A percentile compares a stretch with the other conserved stretches of the same genome.
Conservation (phyloP, 30 jellyfish, hydroid and myxozoan genomes). For the Pseudorhiza aurosa region DNA sequence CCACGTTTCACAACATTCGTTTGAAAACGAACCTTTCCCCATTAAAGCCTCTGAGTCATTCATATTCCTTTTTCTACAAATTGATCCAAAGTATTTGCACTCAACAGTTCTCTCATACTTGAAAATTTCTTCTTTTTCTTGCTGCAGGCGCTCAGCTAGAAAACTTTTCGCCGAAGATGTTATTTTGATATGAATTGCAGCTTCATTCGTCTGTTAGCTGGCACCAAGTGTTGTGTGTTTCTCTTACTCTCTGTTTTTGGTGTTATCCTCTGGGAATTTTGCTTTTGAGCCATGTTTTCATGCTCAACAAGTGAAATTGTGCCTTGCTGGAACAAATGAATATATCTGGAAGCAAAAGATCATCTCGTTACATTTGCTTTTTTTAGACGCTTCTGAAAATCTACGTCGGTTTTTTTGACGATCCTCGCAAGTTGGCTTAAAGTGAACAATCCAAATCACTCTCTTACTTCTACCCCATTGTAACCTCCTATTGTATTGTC, state of each 20-base stretch:
- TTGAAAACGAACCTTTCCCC: slow-evolving; percentile 39
- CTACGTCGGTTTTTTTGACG: too few species aligned
- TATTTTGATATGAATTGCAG: slow-evolving; percentile 47
- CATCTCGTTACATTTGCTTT: slow-evolving; percentile 14
- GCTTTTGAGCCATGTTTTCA: slow-evolving; percentile 43
- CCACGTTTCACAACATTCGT: slow-evolving; percentile 55
- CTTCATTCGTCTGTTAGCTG: slow-evolving; percentile 60
- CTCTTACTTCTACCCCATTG: too few species aligned
- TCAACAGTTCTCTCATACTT: slow-evolving; percentile 60
- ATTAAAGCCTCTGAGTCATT: slow-evolving; percentile 53
- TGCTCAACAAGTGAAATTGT: not conserved
- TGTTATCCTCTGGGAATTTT: slow-evolving; percentile 12
- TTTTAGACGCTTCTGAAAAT: too few species aligned
- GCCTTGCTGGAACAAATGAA: slow-evolving; percentile 9
- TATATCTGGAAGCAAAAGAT: slow-evolving; percentile 17
- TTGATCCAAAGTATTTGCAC: slow-evolving; percentile 51
- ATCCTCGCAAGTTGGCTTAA: too few species aligned
- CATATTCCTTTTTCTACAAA: slow-evolving; percentile 50
- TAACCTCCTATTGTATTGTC: too few species aligned
- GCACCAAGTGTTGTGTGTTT: slow-evolving; percentile 63
- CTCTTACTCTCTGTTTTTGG: slow-evolving; percentile 58
- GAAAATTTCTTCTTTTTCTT: slow-evolving; percentile 54
- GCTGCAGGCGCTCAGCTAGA: slow-evolving; percentile 48
- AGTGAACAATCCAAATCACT: too few species aligned
- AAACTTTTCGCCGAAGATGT: slow-evolving; percentile 46